Evolutionary conservation across 1,140 invertebrate genomes (phyloP).

Genomic region (Lutraria rhynchaena): DNA sequence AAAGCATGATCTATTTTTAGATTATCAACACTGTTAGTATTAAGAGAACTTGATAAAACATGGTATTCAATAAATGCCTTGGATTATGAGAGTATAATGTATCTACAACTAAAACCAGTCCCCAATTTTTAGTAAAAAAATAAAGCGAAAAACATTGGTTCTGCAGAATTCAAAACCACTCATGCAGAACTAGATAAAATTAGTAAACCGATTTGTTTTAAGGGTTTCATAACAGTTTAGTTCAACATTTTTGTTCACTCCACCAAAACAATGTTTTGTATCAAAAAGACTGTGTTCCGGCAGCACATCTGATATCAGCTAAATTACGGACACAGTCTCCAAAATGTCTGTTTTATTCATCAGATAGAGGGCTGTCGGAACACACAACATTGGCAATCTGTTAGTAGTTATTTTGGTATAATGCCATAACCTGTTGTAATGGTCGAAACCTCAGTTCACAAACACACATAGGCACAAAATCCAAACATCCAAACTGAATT

Average conservation of each 20-base stretch:
- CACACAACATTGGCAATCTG: slow-evolving; percentile 4
- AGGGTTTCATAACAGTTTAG: slow-evolving; percentile 13
- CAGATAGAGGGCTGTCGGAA: background rate
- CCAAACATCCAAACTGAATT: slow-evolving; percentile 38
- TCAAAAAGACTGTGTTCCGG: too few relatives aligned
- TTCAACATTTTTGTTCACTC: slow-evolving; percentile 42
- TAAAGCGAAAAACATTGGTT: slow-evolving; percentile 8
- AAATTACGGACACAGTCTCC: too few relatives aligned
- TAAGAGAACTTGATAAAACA: slow-evolving; percentile 4
- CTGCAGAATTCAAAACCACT: background rate
- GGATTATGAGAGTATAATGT: slow-evolving; percentile 23
- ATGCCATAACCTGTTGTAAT: slow-evolving; percentile 36
- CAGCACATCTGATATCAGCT: too few relatives aligned
- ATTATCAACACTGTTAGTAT: slow-evolving; percentile 34
- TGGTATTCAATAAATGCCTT: background rate
- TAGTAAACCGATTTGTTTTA: slow-evolving; percentile 22
- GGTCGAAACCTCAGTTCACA: slow-evolving; percentile 11
- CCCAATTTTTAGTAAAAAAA: slow-evolving; percentile 47
- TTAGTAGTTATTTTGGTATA: slow-evolving; percentile 44
- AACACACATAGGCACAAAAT: slow-evolving; percentile 6
- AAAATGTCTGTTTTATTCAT: too few relatives aligned
- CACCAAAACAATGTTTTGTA: slow-evolving; percentile 7
- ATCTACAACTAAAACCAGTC: slow-evolving; percentile 24
- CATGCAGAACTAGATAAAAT: slow-evolving; percentile 9
- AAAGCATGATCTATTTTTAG: slow-evolving; percentile 34